Conservation (phyloP, 2,797 vertebrate genomes). For the Borostomias antarcticus region DNA sequence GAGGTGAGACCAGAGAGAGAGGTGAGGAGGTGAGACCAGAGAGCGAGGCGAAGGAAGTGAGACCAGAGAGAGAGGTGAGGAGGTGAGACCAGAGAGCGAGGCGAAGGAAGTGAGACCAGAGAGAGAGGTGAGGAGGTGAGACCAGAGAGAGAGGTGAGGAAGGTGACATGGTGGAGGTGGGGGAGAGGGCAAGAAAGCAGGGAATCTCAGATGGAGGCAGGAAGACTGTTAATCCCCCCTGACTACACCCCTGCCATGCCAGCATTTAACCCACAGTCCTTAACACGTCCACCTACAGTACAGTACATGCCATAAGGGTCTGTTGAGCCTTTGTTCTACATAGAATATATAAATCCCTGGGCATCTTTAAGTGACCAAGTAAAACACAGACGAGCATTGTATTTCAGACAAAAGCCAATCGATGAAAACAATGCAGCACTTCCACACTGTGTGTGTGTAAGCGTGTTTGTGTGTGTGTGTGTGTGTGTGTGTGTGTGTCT, state of each 20-base stretch:
- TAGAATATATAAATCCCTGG: slow-evolving; percentile 30
- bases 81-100: slow-evolving; percentile 45
- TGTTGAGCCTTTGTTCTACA: too few relatives aligned
- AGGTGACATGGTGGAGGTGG: too few relatives aligned
- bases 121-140: slow-evolving; percentile 55
- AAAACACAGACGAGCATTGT: slow-evolving; percentile 29
- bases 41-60: too few relatives aligned
- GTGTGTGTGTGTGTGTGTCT: slow-evolving; percentile 3
- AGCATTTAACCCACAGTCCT: too few relatives aligned
- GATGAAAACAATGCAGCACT: slow-evolving; percentile 3
- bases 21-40: slow-evolving; percentile 52
- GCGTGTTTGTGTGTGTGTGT: too few relatives aligned
- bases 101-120: slow-evolving; percentile 46
- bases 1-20: slow-evolving; percentile 54
- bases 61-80: slow-evolving; percentile 55
- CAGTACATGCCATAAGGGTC: too few relatives aligned
- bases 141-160: slow-evolving; percentile 10
- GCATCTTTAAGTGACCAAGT: slow-evolving; percentile 15
- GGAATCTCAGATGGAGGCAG: not conserved
- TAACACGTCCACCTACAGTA: too few relatives aligned
- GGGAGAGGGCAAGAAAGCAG: slow-evolving; percentile 4
- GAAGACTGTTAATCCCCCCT: not conserved
- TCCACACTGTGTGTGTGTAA: not conserved
- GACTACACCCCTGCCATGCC: too few relatives aligned
- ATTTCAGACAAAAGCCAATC: slow-evolving; percentile 22